These are phyloP conservation scores for Tenebrosternarchus preto DNA, from an alignment of 2,113 vertebrate genomes.

Conservation along the genomic window DNA sequence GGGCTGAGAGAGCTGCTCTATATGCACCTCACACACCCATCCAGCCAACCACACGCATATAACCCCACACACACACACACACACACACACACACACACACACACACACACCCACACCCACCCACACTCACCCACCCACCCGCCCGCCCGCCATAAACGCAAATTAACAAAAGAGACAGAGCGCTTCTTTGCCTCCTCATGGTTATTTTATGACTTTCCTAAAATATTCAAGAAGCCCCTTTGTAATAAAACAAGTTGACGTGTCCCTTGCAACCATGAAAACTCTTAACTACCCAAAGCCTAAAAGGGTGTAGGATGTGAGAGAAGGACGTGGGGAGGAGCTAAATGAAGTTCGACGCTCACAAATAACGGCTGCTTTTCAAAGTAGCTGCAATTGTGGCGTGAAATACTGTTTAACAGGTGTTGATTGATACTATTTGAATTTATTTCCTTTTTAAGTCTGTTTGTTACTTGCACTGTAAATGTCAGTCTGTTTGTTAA, in stretches of 20 bases:
- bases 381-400: background rate
- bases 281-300: conserved; percentile 26
- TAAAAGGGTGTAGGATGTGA: conserved; percentile 26
- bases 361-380: conserved; percentile 27
- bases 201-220: conserved; percentile 44
- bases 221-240: conserved; percentile 51
- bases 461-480: conserved; percentile 39
- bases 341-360: conserved; percentile 19
- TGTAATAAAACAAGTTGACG: conserved; percentile 45
- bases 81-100: too few relatives aligned
- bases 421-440: conserved; percentile 24
- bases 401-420: conserved; percentile 23
- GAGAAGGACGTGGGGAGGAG: conserved; percentile 10
- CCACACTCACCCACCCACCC: conserved; percentile 29
- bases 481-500: conserved; percentile 55
- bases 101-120: too few relatives aligned
- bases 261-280: conserved; percentile 31
- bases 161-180: conserved; percentile 26
- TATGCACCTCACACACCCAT: conserved; percentile 41
- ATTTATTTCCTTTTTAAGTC: background rate
- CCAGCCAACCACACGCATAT: background rate
- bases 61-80: too few relatives aligned
- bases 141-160: conserved; percentile 13
- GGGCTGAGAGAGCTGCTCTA: conserved; percentile 51
- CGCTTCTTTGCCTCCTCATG: conserved; percentile 32